These are phyloP conservation scores for Typhlichthys subterraneus DNA, from an alignment of 2,797 vertebrate genomes.

Conservation along the genomic window DNA sequence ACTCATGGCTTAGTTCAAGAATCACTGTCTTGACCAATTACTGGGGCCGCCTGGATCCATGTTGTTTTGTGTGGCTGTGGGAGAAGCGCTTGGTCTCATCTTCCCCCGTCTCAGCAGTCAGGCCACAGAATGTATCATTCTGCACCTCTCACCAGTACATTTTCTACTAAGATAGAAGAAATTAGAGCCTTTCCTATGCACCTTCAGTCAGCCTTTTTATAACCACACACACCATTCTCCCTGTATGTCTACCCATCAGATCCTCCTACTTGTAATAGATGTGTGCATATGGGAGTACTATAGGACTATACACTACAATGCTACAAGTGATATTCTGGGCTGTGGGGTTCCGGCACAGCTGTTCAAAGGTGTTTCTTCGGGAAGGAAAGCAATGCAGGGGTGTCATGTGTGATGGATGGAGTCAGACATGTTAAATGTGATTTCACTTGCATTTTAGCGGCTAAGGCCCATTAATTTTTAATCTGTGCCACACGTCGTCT, in stretches of 20 bases:
- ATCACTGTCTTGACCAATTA: too few species aligned
- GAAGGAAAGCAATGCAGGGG: conserved; percentile 18
- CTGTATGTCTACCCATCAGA: conserved; percentile 27
- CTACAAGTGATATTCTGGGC: neutral
- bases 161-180: conserved; percentile 44
- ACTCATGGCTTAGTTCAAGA: too few species aligned
- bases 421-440: conserved; percentile 38
- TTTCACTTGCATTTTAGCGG: conserved; percentile 41
- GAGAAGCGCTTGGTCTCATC: conserved; percentile 22
- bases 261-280: conserved; percentile 24
- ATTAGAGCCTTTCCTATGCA: conserved; percentile 47
- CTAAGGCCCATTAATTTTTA: conserved; percentile 56
- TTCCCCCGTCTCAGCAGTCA: conserved; percentile 54
- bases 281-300: conserved; percentile 15
- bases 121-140: conserved; percentile 39
- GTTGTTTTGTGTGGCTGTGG: too few species aligned
- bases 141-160: conserved; percentile 13
- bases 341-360: neutral
- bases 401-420: conserved; percentile 14
- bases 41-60: too few species aligned
- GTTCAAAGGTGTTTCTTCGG: neutral
- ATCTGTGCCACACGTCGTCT: conserved; percentile 41
- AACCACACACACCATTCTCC: conserved; percentile 43
- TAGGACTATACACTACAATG: neutral
- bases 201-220: conserved; percentile 45